phyloP scores from a whole-genome alignment of 2,113 vertebrate species.

The Xiphophorus maculatus region DNA sequence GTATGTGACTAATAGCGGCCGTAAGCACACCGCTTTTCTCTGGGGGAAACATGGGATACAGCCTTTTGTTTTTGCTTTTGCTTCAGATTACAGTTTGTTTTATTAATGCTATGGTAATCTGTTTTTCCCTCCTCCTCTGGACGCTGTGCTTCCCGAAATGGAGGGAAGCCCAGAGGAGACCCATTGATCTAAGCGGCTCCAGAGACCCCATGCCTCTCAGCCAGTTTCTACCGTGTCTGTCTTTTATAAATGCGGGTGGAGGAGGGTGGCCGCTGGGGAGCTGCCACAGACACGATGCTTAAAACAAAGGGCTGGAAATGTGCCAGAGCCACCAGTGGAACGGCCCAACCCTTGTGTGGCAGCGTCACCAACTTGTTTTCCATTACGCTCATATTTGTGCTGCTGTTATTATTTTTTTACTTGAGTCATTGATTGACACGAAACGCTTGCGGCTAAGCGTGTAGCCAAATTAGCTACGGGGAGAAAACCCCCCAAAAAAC shows the following conservation, averaged over 20 bases:
- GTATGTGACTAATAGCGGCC: constrained; percentile 4
- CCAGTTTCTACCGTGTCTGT: constrained; percentile 63
- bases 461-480: not conserved
- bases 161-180: constrained; percentile 58
- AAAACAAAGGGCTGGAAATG: constrained; percentile 56
- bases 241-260: constrained; percentile 67
- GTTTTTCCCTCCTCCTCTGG: constrained; percentile 53
- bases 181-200: constrained; percentile 68
- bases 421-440: constrained; percentile 40
- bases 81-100: constrained; percentile 76
- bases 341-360: constrained; percentile 14
- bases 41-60: constrained; percentile 62
- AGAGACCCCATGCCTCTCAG: constrained; percentile 65
- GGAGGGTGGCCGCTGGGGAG: constrained; percentile 57
- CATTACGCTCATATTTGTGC: constrained; percentile 59
- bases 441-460: constrained; percentile 37
- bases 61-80: constrained; percentile 74
- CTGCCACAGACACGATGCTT: constrained; percentile 46
- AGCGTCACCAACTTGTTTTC: constrained; percentile 46
- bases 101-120: constrained; percentile 78
- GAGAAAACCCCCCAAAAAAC: not conserved
- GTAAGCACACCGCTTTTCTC: constrained; percentile 49
- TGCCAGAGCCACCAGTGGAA: constrained; percentile 11
- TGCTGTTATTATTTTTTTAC: constrained; percentile 20
- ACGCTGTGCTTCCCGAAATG: constrained; percentile 40